Evolutionary conservation across 2,797 vertebrate genomes (phyloP).

Genomic region (Fundulus diaphanus): DNA sequence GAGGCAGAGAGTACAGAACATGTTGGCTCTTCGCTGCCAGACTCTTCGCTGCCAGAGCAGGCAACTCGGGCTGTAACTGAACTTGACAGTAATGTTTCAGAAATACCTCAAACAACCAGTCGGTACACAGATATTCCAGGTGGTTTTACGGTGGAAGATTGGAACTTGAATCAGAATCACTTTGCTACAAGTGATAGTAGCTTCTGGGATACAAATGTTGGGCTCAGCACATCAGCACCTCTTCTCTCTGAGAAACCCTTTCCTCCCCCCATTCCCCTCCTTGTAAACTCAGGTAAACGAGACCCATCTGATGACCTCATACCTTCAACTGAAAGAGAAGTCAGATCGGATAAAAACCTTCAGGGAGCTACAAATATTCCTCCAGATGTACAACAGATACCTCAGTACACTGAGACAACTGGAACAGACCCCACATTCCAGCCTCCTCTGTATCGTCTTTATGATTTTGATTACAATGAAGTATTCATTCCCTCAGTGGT

Average conservation of each 20-base stretch:
- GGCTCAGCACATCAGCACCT: constrained; percentile 47
- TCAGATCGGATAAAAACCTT: constrained; percentile 53
- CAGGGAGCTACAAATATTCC: constrained; percentile 35
- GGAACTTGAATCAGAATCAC: constrained; percentile 27
- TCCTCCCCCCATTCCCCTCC: background rate
- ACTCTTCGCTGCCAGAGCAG: constrained; percentile 21
- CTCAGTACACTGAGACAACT: constrained; percentile 22
- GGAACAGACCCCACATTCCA: constrained; percentile 25
- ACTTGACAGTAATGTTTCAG: constrained; percentile 27
- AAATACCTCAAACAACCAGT: constrained; percentile 48
- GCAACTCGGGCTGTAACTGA: constrained; percentile 39
- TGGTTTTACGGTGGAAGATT: constrained; percentile 20
- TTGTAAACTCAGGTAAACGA: constrained; percentile 59
- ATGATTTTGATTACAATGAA: constrained; percentile 60
- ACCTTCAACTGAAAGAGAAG: constrained; percentile 64
- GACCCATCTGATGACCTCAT: constrained; percentile 43
- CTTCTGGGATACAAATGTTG: constrained; percentile 25
- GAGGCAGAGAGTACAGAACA: constrained; percentile 25
- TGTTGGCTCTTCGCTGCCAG: constrained; percentile 16
- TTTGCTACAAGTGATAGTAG: constrained; percentile 23
- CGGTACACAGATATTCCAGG: constrained; percentile 18
- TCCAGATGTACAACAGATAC: constrained; percentile 35
- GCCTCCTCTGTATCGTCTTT: background rate
- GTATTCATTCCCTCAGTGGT: constrained; percentile 23
- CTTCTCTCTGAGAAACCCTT: constrained; percentile 46